phyloP scores from a whole-genome alignment of 2,888 invertebrate species.

The Danaus chrysippus region DNA sequence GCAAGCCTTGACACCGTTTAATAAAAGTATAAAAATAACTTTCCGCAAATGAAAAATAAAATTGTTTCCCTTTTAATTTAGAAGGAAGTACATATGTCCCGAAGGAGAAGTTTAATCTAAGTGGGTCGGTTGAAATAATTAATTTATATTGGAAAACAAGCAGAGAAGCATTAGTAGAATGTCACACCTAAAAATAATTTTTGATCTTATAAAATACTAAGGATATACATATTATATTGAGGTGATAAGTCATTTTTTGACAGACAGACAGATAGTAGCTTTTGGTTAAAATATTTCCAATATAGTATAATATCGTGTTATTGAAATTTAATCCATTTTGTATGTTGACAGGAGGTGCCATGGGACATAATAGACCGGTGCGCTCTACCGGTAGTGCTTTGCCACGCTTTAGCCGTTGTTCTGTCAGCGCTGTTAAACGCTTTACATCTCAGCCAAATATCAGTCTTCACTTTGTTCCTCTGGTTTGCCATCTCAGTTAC shows the following conservation, averaged over 20 bases:
- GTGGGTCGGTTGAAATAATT: too few relatives aligned
- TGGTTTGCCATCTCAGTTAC: slow-evolving; percentile 86
- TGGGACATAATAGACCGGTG: slow-evolving; percentile 87
- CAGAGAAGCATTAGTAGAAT: too few relatives aligned
- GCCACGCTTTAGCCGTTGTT: slow-evolving; percentile 88
- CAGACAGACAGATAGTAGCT: too few relatives aligned
- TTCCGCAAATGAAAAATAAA: background rate
- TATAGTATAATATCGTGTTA: background rate
- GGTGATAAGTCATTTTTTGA: too few relatives aligned
- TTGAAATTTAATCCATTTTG: slow-evolving; percentile 38
- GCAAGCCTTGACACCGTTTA: slow-evolving; percentile 2
- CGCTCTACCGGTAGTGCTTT: slow-evolving; percentile 87
- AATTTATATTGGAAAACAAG: too few relatives aligned
- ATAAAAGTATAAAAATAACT: background rate
- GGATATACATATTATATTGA: too few relatives aligned
- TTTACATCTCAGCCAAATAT: slow-evolving; percentile 85
- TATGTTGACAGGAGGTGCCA: slow-evolving; percentile 79
- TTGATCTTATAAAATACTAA: too few relatives aligned
- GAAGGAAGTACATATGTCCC: background rate
- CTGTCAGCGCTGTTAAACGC: slow-evolving; percentile 85
- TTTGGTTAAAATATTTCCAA: too few relatives aligned
- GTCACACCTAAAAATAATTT: too few relatives aligned
- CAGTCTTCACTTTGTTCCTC: slow-evolving; percentile 88
- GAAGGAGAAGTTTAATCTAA: too few relatives aligned
- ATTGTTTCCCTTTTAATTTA: background rate